Evolutionary conservation across 2,797 vertebrate genomes (phyloP), one percentile per base, ranked within the genome.

Genomic region (Rhynchotus rufescens): DNA sequence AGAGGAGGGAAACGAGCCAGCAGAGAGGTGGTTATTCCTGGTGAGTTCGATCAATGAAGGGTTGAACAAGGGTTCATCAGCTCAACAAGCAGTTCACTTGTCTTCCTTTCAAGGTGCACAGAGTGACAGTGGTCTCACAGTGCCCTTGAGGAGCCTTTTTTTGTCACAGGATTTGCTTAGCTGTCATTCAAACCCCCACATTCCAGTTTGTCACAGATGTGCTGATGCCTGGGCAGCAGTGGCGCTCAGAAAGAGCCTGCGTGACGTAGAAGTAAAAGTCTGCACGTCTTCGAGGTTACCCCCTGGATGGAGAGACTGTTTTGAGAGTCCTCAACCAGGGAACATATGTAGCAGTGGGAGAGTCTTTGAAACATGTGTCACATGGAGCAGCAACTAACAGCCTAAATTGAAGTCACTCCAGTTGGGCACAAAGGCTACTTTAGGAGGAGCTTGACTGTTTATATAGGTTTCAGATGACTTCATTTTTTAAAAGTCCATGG

Each of bases 381-480:
- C 2, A 4, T 76, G 45, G 80, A 75, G 38, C 57, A 44, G 67
- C 88, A 84, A 74, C 56, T 80, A 86, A 89, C 68, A 79, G 61
- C 42, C 65, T 86, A 64, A 91, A 84, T 91, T 91, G 87, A 80
- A 95, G 71, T 66, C 73, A 74, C 87, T 94, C 76, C 79, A 66
- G n/a, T 89, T 91, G 77, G 88, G 92, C 94, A 94, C 67, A 94
- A 96, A 92, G 87, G 45, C 79, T 77, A 23, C 80, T 44, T 94
- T 67, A 77, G 77, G 44, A 80, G 45, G 73, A 93, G 64, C 61
- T 94, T 80, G 75, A 74, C 77, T 94, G 60, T 97, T 96, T 97
- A 86, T 94, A 77, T 80, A 92, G 90, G 76, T 97, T 97, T 97
- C 80, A 93, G 77, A 94, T 95, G 4, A 94, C 92, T 97, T 97